phyloP scores from a whole-genome alignment of 2,797 vertebrate species.

The Thamnophis elegans region DNA sequence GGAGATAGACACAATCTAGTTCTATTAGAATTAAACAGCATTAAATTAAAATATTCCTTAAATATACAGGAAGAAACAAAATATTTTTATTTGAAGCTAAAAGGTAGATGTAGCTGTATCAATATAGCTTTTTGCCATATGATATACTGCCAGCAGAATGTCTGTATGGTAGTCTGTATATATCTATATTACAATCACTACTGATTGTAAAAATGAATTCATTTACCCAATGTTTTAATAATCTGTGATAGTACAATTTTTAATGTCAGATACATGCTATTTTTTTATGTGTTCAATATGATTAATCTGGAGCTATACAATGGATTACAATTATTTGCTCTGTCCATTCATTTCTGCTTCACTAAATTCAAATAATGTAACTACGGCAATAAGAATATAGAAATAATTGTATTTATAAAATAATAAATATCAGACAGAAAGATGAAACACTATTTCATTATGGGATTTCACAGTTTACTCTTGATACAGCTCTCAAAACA shows the following conservation, averaged over 20 bases:
- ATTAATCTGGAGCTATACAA: conserved; percentile 5
- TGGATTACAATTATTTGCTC: background rate
- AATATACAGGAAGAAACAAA: background rate
- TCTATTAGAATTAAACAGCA: background rate
- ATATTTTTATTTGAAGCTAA: background rate
- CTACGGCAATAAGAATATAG: background rate
- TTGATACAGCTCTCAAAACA: conserved; percentile 6
- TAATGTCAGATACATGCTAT: background rate
- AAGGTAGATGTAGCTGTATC: background rate
- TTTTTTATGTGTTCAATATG: background rate
- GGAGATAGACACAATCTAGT: background rate
- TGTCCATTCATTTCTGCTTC: background rate
- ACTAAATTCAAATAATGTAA: background rate
- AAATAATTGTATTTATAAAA: background rate
- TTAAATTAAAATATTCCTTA: background rate
- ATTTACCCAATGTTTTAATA: background rate
- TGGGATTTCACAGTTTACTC: background rate
- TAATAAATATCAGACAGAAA: background rate
- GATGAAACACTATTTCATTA: background rate
- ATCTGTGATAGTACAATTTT: background rate
- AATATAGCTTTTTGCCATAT: conserved; percentile 23
- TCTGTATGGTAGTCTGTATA: background rate
- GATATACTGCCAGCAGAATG: background rate
- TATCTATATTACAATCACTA: background rate
- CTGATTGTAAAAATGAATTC: conserved; percentile 6